Evolutionary conservation across 2,888 invertebrate species (phyloP).

Genomic region (Baccha elongata): DNA sequence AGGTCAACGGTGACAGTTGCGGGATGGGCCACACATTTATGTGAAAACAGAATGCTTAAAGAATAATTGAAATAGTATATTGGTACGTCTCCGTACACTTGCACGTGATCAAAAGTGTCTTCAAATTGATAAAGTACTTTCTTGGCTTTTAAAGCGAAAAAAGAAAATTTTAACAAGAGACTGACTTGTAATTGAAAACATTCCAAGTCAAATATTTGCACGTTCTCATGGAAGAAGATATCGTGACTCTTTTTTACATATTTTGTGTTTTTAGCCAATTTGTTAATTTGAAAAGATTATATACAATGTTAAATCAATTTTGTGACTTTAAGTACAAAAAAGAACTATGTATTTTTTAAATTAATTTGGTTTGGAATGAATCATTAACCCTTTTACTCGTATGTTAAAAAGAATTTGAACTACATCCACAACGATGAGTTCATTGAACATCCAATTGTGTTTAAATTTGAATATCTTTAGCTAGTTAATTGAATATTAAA

Average conservation of each 20-base stretch:
- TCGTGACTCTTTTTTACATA: no score
- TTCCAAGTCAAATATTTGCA: neutral
- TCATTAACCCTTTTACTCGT: no score
- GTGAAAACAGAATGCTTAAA: conserved; percentile 16
- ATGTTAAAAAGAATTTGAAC: no score
- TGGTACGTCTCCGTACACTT: no score
- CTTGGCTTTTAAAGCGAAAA: neutral
- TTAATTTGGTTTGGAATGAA: no score
- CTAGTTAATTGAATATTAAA: neutral
- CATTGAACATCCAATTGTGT: conserved; percentile 35
- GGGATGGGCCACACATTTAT: conserved; percentile 5
- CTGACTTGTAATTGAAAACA: conserved; percentile 23
- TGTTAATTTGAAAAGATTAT: no score
- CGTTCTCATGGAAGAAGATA: neutral
- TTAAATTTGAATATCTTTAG: conserved; percentile 22
- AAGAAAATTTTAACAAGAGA: neutral
- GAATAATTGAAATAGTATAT: conserved; percentile 23
- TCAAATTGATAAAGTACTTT: neutral
- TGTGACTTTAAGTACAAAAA: no score
- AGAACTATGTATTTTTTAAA: no score
- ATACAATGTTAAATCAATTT: no score
- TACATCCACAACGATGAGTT: no score
- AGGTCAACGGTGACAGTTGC: conserved; percentile 15
- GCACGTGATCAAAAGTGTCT: conserved; percentile 17
- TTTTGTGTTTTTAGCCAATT: no score